Evolutionary conservation across 2,113 vertebrate species (phyloP).

Genomic region (Pelusios castaneus): DNA sequence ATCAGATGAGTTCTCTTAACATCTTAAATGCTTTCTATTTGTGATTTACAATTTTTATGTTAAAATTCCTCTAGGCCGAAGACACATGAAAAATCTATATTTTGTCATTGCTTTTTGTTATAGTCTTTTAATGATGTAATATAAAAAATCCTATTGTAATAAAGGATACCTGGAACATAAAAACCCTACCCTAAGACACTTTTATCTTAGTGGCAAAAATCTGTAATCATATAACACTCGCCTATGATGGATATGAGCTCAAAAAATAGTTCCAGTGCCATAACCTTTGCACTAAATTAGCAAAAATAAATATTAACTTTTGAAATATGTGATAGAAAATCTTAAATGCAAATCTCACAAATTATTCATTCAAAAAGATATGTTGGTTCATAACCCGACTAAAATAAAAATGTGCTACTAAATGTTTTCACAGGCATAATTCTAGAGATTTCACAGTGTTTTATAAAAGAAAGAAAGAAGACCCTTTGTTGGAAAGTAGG

Average conservation of each 20-base stretch:
- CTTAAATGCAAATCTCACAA: slow-evolving; percentile 63
- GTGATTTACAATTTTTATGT: slow-evolving; percentile 43
- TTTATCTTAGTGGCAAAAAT: slow-evolving; percentile 73
- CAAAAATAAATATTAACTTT: slow-evolving; percentile 79
- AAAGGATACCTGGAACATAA: slow-evolving; percentile 68
- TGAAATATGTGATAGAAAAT: slow-evolving; percentile 76
- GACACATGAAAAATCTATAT: slow-evolving; percentile 73
- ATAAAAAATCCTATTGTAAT: slow-evolving; percentile 76
- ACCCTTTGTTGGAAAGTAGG: neutral
- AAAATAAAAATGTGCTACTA: slow-evolving; percentile 50
- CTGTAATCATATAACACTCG: slow-evolving; percentile 25
- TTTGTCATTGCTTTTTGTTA: slow-evolving; percentile 73
- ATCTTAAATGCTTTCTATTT: neutral
- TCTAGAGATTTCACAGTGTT: neutral
- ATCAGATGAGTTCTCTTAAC: neutral
- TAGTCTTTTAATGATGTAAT: slow-evolving; percentile 72
- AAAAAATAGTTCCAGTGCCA: slow-evolving; percentile 47
- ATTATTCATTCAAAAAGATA: slow-evolving; percentile 61
- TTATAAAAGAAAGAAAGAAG: slow-evolving; percentile 33
- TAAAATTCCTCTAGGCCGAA: slow-evolving; percentile 47
- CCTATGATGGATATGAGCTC: slow-evolving; percentile 58
- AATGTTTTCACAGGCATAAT: slow-evolving; percentile 55
- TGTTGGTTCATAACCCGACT: slow-evolving; percentile 57
- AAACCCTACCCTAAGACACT: slow-evolving; percentile 69
- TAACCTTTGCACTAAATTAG: slow-evolving; percentile 74